Base-by-base conservation (phyloP, 2,113 vertebrate genomes). In the Halichoerus grypus region DNA sequence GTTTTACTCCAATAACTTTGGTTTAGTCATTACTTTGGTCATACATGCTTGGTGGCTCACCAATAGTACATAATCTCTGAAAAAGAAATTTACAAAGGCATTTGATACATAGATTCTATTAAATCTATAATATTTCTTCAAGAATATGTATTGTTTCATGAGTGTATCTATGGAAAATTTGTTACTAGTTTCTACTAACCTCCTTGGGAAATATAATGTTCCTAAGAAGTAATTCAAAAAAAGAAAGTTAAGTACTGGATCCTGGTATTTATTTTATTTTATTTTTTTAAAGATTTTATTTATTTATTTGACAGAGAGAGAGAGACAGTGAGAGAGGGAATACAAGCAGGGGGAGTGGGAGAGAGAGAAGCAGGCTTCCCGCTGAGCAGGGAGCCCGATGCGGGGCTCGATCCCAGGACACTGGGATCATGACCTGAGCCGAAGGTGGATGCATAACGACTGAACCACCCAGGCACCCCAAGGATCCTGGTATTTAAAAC, bases 1-100 rank as follows among this genome's bases (percentile, higher is more conserved):
- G 31, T n/a, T 88, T 46, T 88, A 71, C 5, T 69, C 19, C 15
- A 92, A 14, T 87, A 61, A 65, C 24, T 91, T 89, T 96, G 59
- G 13, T 76, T 95, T 94, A 90, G 46, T 36, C n/a, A 86, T 94
- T 97, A 82, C 42, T 92, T 94, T 31, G 28, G 42, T 65, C 92
- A 96, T 82, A 71, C 9, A 71, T 42, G 2, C 15, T 94, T 81
- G 57, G 9, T 51, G 80, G 10, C 3, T 31, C 46, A 90, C 22
- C 15, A 82, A 90, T 26, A 77, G 10, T 49, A 65, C 11, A 28
- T 72, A 46, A 28, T 84, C 11, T 94, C 71, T 88, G 71, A 72
- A 88, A 95, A 93, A 88, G 4, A 94, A 92, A 95, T 67, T 84
- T 89, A 46, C 16, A 89, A 85, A 94, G 92, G 11, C n/a, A 80